These are phyloP conservation scores for Enteromius unitaeniatus DNA, from an alignment of 2,797 vertebrate genomes.

Conservation along the genomic window DNA sequence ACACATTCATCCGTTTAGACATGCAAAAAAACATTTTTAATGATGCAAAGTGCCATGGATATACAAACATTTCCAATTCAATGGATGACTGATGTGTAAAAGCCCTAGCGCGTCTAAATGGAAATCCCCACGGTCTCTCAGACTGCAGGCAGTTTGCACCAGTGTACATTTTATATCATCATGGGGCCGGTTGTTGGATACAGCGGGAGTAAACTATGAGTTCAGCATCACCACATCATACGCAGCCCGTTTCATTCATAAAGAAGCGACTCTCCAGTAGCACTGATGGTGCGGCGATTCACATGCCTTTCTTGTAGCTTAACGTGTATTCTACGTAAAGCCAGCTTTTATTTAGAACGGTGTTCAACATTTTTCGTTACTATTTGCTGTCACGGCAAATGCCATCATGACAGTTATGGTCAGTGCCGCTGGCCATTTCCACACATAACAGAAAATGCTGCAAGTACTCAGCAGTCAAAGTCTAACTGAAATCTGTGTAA, in stretches of 20 bases:
- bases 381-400: neutral
- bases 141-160: neutral
- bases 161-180: neutral
- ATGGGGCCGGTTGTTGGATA: conserved; percentile 42
- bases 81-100: conserved; percentile 32
- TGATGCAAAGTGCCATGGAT: neutral
- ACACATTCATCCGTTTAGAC: neutral
- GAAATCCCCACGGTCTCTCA: neutral
- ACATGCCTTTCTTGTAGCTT: conserved; percentile 56
- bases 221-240: conserved; percentile 63
- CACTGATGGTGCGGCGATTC: conserved; percentile 70
- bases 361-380: neutral
- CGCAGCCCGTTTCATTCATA: conserved; percentile 79
- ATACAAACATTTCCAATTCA: neutral
- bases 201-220: conserved; percentile 54
- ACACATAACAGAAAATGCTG: conserved; percentile 1
- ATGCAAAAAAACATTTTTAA: neutral
- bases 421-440: neutral
- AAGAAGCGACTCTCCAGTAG: conserved; percentile 78
- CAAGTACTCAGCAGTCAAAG: neutral
- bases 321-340: neutral
- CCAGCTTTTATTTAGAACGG: conserved; percentile 14
- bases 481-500: neutral
- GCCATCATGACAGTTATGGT: neutral
- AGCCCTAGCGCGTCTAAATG: neutral